Conservation (phyloP, 2,888 invertebrate genomes). For the Hypolimnas misippus region DNA sequence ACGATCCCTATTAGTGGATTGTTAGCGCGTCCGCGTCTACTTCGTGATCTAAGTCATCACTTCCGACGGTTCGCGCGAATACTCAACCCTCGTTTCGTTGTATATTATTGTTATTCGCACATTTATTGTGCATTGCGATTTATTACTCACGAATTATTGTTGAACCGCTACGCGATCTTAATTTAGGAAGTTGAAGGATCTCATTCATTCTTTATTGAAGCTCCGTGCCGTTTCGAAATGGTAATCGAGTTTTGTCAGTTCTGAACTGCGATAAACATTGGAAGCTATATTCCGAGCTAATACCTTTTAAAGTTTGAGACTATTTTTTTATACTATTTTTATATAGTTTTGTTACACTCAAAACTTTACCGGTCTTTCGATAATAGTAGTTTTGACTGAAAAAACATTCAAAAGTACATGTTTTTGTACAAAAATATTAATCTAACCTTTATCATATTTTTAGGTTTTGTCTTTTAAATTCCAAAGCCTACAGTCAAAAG, state of each 20-base stretch:
- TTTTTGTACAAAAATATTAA: too few relatives aligned
- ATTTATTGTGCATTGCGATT: conserved; percentile 41
- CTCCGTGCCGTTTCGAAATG: background rate
- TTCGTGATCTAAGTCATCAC: conserved; percentile 75
- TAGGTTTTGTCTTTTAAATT: too few relatives aligned
- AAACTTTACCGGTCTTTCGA: too few relatives aligned
- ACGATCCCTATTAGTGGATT: conserved; percentile 76
- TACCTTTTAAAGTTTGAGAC: too few relatives aligned
- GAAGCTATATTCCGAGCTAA: background rate
- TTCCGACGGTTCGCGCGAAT: conserved; percentile 62
- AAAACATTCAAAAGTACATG: too few relatives aligned
- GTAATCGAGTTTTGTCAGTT: background rate
- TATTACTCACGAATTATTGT: conserved; percentile 43
- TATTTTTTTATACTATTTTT: too few relatives aligned
- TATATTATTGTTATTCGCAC: conserved; percentile 45
- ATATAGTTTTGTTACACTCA: too few relatives aligned
- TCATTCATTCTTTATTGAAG: conserved; percentile 17
- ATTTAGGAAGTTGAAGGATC: conserved; percentile 32
- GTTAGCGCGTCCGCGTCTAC: conserved; percentile 69
- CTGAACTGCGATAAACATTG: background rate
- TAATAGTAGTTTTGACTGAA: too few relatives aligned
- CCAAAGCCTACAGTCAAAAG: too few relatives aligned
- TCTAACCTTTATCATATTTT: too few relatives aligned
- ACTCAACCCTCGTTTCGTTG: conserved; percentile 37
- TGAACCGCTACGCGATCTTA: conserved; percentile 41